Evolutionary conservation across 2,797 vertebrate genomes (phyloP), one percentile per base, ranked within the genome.

Genomic region (Melanotaenia trifasciata): DNA sequence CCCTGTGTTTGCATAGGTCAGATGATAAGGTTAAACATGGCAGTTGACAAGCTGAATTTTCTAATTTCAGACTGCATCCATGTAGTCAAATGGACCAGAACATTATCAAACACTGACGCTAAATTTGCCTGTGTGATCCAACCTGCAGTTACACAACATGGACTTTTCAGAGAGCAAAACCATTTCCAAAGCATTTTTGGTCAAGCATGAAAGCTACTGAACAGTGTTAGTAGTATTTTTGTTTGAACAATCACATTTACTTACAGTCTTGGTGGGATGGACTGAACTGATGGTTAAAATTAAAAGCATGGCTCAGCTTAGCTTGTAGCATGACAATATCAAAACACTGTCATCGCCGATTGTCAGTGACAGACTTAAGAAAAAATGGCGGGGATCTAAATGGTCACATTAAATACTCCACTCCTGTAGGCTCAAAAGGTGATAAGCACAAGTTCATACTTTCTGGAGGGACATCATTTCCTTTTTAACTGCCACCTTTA

Each of bases 1-100:
- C 84, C 94, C 95, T 93, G 94, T 92, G 93, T 94, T 96, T 97
- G 95, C 96, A 97, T 96, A 96, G 95, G 90, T 95, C 58, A 77
- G 70, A 77, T 76, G 63, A 70, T 36, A 84, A 76, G 28, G 51
- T 69, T 74, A 77, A 84, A 83, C 56, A 84, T 77, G 78, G 76
- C 80, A 85, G 65, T 61, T 78, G 72, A 67, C 58, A 67, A 30
- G 45, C 50, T 74, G 64, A n/a, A 47, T 63, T 80, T 75, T 59
- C 67, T 76, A 61, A 38, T 80, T 59, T 68, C 58, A 59, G 32
- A 66, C 64, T 45, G 72, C 24, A 62, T 38, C 32, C 5, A 50
- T 40, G 58, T n/a, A 58, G 35, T 79, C 56, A 72, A 67, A 68
- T 30, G 26, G 40, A 72, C 54, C 38, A 32, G 8, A 10, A n/a